Percentiles rank a stretch among this genome's conserved stretches.
Evolutionary conservation across 1,140 invertebrate genomes (phyloP).

Genomic region (Drosophila burlai): DNA sequence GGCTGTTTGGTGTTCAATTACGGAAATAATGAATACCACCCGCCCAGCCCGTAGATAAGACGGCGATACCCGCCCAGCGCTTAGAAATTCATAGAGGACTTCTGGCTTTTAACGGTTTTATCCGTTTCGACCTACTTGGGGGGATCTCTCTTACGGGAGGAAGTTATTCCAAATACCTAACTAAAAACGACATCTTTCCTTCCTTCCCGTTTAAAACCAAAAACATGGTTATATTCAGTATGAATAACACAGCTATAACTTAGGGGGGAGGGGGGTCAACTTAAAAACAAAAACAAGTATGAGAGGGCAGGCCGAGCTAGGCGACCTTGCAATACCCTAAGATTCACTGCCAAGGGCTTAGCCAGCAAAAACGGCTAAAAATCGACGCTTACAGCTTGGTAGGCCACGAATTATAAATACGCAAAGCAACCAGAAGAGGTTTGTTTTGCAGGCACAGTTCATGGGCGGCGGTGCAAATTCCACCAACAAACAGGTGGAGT

Average conservation of each 20-base stretch:
- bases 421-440: background rate
- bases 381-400: background rate
- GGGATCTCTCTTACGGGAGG: background rate
- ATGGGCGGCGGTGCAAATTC: background rate
- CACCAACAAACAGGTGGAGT: slow-evolving; percentile 35
- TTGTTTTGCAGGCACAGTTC: slow-evolving; percentile 2
- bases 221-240: slow-evolving; percentile 77
- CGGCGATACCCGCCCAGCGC: background rate
- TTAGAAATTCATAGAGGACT: background rate
- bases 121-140: background rate
- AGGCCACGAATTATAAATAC: background rate
- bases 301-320: background rate
- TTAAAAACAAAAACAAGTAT: slow-evolving; percentile 63
- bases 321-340: slow-evolving; percentile 55
- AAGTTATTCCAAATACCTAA: background rate
- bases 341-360: background rate
- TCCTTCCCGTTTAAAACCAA: slow-evolving; percentile 22
- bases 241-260: slow-evolving; percentile 59
- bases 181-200: background rate
- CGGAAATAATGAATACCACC: slow-evolving; percentile 24
- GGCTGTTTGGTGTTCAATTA: slow-evolving; percentile 16
- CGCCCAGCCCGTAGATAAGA: slow-evolving; percentile 41
- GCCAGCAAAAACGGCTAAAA: background rate
- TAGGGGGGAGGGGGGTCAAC: slow-evolving; percentile 38
- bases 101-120: background rate